Base-by-base conservation (phyloP, 2,888 invertebrate genomes). In the Dendrolimus pini region DNA sequence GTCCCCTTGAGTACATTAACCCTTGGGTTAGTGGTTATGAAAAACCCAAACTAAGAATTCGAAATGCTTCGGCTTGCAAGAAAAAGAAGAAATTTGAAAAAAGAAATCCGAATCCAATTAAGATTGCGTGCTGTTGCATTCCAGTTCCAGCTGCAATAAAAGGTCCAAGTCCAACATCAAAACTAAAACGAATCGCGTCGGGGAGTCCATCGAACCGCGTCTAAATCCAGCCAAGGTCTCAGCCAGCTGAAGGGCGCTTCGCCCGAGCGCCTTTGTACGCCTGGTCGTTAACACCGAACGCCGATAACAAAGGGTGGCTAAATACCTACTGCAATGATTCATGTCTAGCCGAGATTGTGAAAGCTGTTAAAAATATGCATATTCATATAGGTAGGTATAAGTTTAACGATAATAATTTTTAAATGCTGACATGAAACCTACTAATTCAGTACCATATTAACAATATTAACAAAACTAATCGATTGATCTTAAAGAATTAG, bases 221-320 rank as follows among this genome's bases (percentile, higher is more conserved):
- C 89, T 90, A 90, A 87, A 89, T 87, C 79, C 86, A 89, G 81
- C 86, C 89, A 89, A 89, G 89, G 89, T 86, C 88, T 85, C 77
- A 73, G 76, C 69, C 77, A 79, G 80, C 82, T 89, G 88, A 89
- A 89, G 89, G 89, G 88, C 89, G 82, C 77, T 76, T 71, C 85
- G 89, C 77, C 82, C 80, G 83, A 72, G 78, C 74, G 84, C 77
- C 77, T 82, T 81, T 81, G 79, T 80, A 73, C 68, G 63, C 60
- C 75, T 80, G 87, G 86, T 88, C 88, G 80, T 89, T 89, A 78
- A 85, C 87, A 83, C 82, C 80, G 72, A 64, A 62, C 72, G 74
- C 73, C 82, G 83, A 86, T 87, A 88, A 89, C 89, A 89, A 89
- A 89, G 87, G 83, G 81, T 82, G 77, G 76, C 73, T 75, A 65